Base-by-base conservation (phyloP, 2,113 vertebrate genomes). In the Pelecanoides urinatrix region DNA sequence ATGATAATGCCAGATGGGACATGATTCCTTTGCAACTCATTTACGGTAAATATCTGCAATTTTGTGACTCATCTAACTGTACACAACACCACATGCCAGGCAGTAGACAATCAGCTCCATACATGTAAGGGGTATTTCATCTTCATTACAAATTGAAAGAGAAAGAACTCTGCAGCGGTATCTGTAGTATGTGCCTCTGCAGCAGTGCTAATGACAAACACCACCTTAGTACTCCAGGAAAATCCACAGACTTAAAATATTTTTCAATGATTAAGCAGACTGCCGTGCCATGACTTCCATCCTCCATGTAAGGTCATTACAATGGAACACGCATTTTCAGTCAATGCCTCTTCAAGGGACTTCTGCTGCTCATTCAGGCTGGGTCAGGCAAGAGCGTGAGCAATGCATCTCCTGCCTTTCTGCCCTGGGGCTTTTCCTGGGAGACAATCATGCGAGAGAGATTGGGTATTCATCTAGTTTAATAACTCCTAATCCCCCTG, bases 401-500 rank as follows among this genome's bases (percentile, higher is more conserved):
- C 3, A 3, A 40, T 36, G 34, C 9, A 42, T 30, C 74, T 71
- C 62, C 45, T 70, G 30, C n/a, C 42, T 78, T 82, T 65, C 27
- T 34, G 47, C 53, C 66, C 52, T n/a, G 59, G 10, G 34, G 66
- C 9, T 85, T 27, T 62, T 32, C 29, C 62, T 73, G 21, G 5
- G 26, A 68, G 34, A 75, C 19, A 79, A 71, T 55, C 47, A 34
- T 8, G 22, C 4, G 20, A 73, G 49, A 90, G 23, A 14, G 30
- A 68, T 36, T 92, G 73, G 29, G 30, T 78, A 87, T 61, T 96
- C 84, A 67, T 90, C 66, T 78, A 50, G 38, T 93, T 75, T 85
- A 90, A 96, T 86, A 91, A 91, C 49, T 92, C 52, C 42, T 92
- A 92, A 96, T 68, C 66, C 88, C 73, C 76, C 62, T 52, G 81